phyloP scores from a whole-genome alignment of 23 tunicate genomes.

The Clavelina lepadiformis region DNA sequence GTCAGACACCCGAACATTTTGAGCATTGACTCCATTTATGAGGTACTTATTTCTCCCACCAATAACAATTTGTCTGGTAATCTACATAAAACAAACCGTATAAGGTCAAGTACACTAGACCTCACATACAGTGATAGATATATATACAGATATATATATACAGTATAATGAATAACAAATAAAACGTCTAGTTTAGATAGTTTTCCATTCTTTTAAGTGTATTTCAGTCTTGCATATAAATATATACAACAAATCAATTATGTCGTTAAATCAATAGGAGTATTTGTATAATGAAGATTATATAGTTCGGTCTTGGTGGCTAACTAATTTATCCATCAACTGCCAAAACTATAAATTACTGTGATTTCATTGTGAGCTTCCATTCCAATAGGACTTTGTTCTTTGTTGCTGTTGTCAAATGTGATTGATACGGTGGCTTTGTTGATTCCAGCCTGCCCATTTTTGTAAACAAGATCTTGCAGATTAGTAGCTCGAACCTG shows the following conservation, averaged over 20 bases:
- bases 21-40: constrained; percentile 95
- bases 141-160: too few species aligned
- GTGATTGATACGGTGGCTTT: constrained; percentile 94
- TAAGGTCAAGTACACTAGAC: too few species aligned
- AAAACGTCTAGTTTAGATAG: too few species aligned
- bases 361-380: constrained; percentile 93
- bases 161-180: too few species aligned
- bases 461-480: constrained; percentile 96
- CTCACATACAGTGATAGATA: too few species aligned
- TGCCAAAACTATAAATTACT: constrained; percentile 2
- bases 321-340: background rate
- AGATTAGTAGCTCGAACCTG: constrained; percentile 88
- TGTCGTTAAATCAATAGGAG: too few species aligned
- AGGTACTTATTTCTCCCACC: constrained; percentile 91
- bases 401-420: constrained; percentile 77
- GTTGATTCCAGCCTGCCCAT: constrained; percentile 97
- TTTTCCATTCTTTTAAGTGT: too few species aligned
- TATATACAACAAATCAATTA: too few species aligned
- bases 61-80: constrained; percentile 90
- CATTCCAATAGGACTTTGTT: constrained; percentile 90
- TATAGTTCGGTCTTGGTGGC: too few species aligned
- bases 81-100: too few species aligned
- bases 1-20: constrained; percentile 85
- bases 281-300: too few species aligned
- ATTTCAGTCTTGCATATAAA: too few species aligned